Base-by-base conservation (phyloP, 1,140 invertebrate species). In the Drosophila punjabiensis region DNA sequence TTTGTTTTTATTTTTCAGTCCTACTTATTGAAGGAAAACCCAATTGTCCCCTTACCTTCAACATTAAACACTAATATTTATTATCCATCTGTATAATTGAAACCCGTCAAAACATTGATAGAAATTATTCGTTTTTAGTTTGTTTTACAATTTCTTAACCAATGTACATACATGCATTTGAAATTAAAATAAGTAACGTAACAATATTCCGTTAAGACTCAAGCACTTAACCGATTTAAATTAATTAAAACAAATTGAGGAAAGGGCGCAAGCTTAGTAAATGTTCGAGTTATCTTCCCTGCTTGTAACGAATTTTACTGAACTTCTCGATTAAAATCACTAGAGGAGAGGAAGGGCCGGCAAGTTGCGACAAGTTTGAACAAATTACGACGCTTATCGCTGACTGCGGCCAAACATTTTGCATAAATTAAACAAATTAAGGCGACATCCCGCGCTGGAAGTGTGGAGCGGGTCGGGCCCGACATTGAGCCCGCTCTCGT, bases 381-480 rank as follows among this genome's bases (percentile, higher is more conserved):
- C 75, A 86, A 87, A 82, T 82, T 84, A 79, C 75, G 75, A 41
- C 75, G 68, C 67, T 85, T 85, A 82, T 86, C 82, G 75, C 13
- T 55, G 70, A 65, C 30, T 58, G 68, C 75, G 59, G 58, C 58
- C 80, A 58, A 85, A 78, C 76, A 87, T 87, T 86, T 88, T 86
- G 84, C 83, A 82, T 86, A 86, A 86, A 87, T 86, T 87, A 82
- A 86, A 83, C 70, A 78, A 86, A 87, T 87, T 86, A 86, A 66
- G 53, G 68, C 70, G 55, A 24, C 55, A 30, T 60, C 47, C 53
- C 55, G 28, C 45, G 39, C 24, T 30, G 68, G 55, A 50, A 69
- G 32, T 56, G 16, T 11, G 28, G 35, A 32, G 24, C 35, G 55
- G 45, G 32, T 18, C 32, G 32, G 39, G 28, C 8, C 70, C 45